Conservation (phyloP, 2,113 vertebrate species). For the Solenodon paradoxus region DNA sequence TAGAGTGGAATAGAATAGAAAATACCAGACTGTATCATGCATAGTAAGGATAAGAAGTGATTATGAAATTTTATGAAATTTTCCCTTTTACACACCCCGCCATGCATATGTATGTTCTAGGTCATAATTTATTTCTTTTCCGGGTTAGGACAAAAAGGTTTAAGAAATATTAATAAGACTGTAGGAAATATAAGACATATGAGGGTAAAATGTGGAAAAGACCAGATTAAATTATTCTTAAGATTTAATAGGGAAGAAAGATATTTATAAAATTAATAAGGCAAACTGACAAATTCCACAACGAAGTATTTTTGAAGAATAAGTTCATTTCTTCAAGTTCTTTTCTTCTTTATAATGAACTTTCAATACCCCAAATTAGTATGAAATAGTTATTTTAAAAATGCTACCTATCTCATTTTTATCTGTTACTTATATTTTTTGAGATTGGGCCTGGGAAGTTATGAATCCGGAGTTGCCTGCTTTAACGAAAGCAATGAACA, state of each 20-base stretch:
- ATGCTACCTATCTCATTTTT: slow-evolving; percentile 17
- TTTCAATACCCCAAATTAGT: background rate
- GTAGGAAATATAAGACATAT: background rate
- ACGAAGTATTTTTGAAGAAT: background rate
- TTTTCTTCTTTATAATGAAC: background rate
- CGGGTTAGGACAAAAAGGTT: background rate
- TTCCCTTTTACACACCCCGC: background rate
- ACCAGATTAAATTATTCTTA: slow-evolving; percentile 32
- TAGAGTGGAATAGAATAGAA: background rate
- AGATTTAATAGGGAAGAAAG: background rate
- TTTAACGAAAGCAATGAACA: slow-evolving; percentile 63
- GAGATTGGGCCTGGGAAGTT: slow-evolving; percentile 81
- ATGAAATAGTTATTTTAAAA: slow-evolving; percentile 44
- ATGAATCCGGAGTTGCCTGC: slow-evolving; percentile 65
- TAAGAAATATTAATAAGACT: slow-evolving; percentile 13
- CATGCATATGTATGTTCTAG: background rate
- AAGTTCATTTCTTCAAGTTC: background rate
- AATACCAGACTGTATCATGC: background rate
- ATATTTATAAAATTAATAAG: background rate
- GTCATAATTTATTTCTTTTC: slow-evolving; percentile 27
- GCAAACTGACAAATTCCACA: background rate
- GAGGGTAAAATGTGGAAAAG: background rate
- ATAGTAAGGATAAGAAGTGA: slow-evolving; percentile 16
- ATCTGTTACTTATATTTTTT: slow-evolving; percentile 69
- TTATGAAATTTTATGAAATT: slow-evolving; percentile 28